These are phyloP conservation scores for Haliclona indistincta DNA, from an alignment of 37 sponge, comb jelly and placozoan genomes.

Conservation along the genomic window DNA sequence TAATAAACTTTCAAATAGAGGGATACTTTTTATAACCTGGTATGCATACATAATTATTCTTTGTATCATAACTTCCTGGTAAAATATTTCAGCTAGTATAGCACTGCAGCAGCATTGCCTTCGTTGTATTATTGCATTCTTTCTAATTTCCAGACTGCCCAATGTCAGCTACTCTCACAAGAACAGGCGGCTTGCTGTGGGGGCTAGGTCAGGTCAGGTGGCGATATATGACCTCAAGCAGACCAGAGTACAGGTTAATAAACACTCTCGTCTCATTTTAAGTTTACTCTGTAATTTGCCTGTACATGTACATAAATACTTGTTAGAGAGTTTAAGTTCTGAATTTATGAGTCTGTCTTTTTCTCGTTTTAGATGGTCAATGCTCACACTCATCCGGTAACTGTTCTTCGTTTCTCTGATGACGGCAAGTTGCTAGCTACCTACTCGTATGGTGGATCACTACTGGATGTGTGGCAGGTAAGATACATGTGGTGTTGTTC, in stretches of 20 bases:
- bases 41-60: too few species aligned
- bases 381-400: constrained; percentile 82
- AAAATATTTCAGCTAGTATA: too few species aligned
- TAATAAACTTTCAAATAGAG: too few species aligned
- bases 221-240: constrained; percentile 84
- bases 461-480: constrained; percentile 86
- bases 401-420: constrained; percentile 77
- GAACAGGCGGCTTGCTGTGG: constrained; percentile 77
- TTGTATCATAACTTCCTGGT: too few species aligned
- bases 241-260: constrained; percentile 37
- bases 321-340: too few species aligned
- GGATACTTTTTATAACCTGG: too few species aligned
- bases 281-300: too few species aligned
- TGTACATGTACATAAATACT: too few species aligned
- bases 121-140: too few species aligned
- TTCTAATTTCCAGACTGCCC: constrained; percentile 30
- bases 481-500: not conserved
- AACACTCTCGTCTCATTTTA: not conserved
- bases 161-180: constrained; percentile 75
- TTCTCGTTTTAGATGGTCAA: constrained; percentile 17
- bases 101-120: too few species aligned
- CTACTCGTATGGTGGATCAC: constrained; percentile 81
- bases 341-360: too few species aligned
- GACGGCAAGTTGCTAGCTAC: constrained; percentile 85
- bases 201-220: constrained; percentile 68